phyloP scores from a whole-genome alignment of 2,113 vertebrate species.

The Lathamus discolor region DNA sequence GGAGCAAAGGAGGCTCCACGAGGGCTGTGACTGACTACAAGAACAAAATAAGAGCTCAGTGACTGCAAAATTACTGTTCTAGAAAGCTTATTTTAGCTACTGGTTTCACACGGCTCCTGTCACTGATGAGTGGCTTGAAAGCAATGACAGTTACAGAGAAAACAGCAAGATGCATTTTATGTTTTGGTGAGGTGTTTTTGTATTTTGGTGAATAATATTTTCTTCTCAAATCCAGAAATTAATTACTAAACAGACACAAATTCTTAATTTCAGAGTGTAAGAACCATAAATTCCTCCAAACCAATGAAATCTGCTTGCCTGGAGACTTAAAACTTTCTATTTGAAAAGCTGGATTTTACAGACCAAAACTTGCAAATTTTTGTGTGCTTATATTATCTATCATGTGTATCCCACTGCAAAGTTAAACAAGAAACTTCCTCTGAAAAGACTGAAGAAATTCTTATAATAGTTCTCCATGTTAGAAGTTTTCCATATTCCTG shows the following conservation, averaged over 20 bases:
- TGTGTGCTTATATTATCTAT: background rate
- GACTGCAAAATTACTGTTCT: background rate
- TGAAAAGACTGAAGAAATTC: background rate
- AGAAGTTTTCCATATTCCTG: background rate
- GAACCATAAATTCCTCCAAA: background rate
- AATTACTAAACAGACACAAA: background rate
- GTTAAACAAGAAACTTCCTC: background rate
- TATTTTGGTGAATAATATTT: background rate
- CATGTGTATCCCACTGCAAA: background rate
- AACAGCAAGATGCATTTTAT: background rate
- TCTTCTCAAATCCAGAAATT: background rate
- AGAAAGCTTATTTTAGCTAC: background rate
- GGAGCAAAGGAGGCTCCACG: background rate
- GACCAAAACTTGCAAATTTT: background rate
- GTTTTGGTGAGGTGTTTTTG: background rate
- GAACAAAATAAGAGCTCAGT: background rate
- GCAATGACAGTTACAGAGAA: background rate
- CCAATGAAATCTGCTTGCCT: background rate
- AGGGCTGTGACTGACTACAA: background rate
- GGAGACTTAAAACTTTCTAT: background rate
- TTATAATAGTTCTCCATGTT: background rate
- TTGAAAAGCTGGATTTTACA: background rate
- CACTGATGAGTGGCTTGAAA: background rate
- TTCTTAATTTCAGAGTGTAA: background rate
- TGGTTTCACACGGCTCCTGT: background rate